Conservation (phyloP, 2,113 vertebrate genomes). For the Carollia perspicillata region DNA sequence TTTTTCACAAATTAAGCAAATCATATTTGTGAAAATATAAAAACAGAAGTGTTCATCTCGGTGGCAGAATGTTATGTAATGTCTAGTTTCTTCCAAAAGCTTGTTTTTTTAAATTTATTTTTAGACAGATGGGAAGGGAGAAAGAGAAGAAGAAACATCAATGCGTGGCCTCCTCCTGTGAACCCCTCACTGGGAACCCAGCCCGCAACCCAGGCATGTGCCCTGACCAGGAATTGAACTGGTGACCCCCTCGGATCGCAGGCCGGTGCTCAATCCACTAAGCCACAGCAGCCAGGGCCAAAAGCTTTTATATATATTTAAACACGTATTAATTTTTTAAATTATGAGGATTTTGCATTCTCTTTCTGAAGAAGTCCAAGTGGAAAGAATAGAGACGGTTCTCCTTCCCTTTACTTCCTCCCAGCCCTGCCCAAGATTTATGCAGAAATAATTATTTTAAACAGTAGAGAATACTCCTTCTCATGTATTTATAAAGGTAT, state of each 20-base stretch:
- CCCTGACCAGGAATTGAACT: too few relatives aligned
- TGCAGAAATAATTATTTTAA: neutral
- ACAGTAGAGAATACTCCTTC: neutral
- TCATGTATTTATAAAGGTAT: neutral
- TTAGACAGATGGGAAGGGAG: too few relatives aligned
- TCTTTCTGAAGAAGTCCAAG: neutral
- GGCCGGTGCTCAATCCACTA: too few relatives aligned
- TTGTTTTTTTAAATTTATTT: too few relatives aligned
- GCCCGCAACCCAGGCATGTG: too few relatives aligned
- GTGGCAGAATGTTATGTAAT: neutral
- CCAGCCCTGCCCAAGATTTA: neutral
- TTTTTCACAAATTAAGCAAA: slow-evolving; percentile 9
- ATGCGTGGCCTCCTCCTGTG: too few relatives aligned
- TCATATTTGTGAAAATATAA: neutral
- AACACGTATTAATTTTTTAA: neutral
- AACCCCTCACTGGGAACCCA: too few relatives aligned
- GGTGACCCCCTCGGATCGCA: too few relatives aligned
- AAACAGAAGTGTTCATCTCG: neutral
- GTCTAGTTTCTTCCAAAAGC: neutral
- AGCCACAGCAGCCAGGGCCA: neutral
- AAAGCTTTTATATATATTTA: neutral
- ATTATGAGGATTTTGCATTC: neutral
- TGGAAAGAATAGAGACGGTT: neutral
- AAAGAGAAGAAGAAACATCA: too few relatives aligned
- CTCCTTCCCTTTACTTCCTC: neutral